Percentiles rank a stretch among this genome's conserved stretches.
phyloP scores from a whole-genome alignment of 2,888 invertebrate genomes.

The Cantharis nigra region DNA sequence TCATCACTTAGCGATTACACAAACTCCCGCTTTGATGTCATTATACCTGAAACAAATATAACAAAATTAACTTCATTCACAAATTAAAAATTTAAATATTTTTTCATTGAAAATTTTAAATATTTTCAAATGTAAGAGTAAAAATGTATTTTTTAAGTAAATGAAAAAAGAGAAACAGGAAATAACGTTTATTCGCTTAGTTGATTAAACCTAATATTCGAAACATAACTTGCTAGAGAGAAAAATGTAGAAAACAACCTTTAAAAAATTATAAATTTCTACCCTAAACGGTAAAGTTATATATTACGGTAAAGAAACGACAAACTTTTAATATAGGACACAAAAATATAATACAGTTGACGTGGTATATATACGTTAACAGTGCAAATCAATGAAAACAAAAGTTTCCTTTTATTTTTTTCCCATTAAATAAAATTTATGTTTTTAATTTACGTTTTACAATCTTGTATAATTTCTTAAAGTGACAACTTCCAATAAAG shows the following conservation, averaged over 20 bases:
- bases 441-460: not conserved
- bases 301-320: conserved; percentile 1
- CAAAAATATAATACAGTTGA: conserved; percentile 2
- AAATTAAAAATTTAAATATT: not conserved
- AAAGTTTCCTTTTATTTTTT: not conserved
- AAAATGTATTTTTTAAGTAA: not conserved
- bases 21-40: conserved; percentile 1
- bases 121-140: not conserved
- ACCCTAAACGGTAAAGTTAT: conserved; percentile 2
- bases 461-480: not conserved
- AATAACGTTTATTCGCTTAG: not conserved
- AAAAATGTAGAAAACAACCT: not conserved
- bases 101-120: not conserved
- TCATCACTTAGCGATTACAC: not conserved
- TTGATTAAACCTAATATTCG: not conserved
- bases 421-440: not conserved
- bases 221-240: not conserved
- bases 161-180: not conserved
- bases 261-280: not conserved
- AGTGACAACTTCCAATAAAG: not conserved
- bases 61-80: not conserved
- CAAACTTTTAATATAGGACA: conserved; percentile 3
- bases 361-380: not conserved
- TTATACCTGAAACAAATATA: conserved; percentile 14
- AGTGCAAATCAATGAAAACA: conserved; percentile 2